Evolutionary conservation across 30 jellyfish, hydroid and myxozoan genomes (phyloP), one percentile per base, ranked within the genome.

Genomic region (Nemopilema nomurai): DNA sequence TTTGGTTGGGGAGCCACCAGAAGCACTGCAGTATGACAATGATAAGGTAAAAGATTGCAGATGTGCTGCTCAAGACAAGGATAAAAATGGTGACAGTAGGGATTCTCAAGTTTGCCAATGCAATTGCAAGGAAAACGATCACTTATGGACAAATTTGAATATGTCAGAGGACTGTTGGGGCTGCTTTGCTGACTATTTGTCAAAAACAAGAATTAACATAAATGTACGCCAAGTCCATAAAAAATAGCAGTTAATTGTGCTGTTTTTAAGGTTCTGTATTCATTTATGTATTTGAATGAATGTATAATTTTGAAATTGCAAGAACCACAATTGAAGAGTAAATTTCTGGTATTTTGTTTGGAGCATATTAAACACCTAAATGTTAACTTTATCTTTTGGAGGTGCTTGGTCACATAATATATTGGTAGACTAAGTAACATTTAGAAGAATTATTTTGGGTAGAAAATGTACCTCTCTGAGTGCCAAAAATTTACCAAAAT

Each of bases 201-300:
- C 99, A 30, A 89, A 70, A 17, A 94, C 97, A 0, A 89, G 99
- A 75, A 84, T 94, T 28, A 94, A 94, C 82, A 89, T 94, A 9
- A 94, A 94, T 57, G 96, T 89, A 6, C 76, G 99, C 24, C 99
- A 94, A 79, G 99, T 94, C 49, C 99, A 94, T 62, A 89, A 82
- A 74, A 69, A 29, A 22, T 24, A 81, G 68, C 1, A 74, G 62
- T 28, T 31, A 21, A 1, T 24, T 49, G 52, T 26, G 22, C 9
- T 72, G 19, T 26, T 49, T n/a, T 32, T n/a, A n/a, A n/a, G n/a
- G n/a, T n/a, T n/a, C n/a, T n/a, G n/a, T n/a, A n/a, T n/a, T n/a
- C n/a, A n/a, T 71, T 71, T 20, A 41, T 41, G 57, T 3, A 41
- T 41, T 6, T 3, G 57, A 6, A 41, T 41, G 57, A 41, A 41